Conservation (phyloP, 2,113 vertebrate species). For the Sinosuthora webbiana region DNA sequence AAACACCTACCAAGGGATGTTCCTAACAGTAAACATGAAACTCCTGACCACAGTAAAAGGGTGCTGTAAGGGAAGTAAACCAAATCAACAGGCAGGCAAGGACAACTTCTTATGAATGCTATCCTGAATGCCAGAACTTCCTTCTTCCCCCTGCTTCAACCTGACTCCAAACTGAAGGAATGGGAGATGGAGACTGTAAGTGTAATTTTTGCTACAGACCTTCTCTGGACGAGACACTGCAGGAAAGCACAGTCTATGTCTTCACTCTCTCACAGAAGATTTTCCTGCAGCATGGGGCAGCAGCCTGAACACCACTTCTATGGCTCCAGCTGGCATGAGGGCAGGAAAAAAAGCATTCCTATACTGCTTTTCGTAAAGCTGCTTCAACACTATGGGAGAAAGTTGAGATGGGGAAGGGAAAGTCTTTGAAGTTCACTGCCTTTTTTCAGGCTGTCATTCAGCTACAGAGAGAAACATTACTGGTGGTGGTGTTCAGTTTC, state of each 20-base stretch:
- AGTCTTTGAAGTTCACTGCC: background rate
- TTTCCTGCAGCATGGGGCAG: background rate
- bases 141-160: background rate
- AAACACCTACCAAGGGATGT: background rate
- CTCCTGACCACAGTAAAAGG: background rate
- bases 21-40: background rate
- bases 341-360: background rate
- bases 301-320: background rate
- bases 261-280: background rate
- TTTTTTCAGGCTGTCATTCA: background rate
- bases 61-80: background rate
- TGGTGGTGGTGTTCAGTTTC: rapidly evolving
- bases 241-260: background rate
- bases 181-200: background rate
- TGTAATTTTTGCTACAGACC: background rate
- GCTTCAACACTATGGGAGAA: background rate
- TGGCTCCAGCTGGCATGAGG: background rate
- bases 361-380: background rate
- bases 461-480: background rate
- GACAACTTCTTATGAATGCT: background rate
- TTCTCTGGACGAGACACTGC: background rate
- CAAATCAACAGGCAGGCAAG: background rate
- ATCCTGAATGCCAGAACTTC: background rate
- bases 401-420: background rate
- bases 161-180: background rate